Evolutionary conservation across 2,888 invertebrate species (phyloP).

Genomic region (Julus scandinavius): DNA sequence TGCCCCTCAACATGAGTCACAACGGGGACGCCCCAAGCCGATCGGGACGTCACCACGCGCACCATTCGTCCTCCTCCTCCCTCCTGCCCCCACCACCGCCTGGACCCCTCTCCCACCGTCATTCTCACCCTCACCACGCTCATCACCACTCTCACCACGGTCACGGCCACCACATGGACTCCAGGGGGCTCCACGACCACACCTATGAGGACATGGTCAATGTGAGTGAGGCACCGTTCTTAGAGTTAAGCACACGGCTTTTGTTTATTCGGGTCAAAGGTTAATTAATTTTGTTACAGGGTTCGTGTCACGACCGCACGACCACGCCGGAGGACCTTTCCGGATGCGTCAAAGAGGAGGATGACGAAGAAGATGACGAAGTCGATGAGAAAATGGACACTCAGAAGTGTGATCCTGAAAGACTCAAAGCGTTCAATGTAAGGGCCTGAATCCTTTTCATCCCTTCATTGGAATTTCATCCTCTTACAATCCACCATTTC

Average conservation of each 20-base stretch:
- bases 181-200: constrained; percentile 55
- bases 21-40: not conserved
- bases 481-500: no score
- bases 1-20: constrained; percentile 36
- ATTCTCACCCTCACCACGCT: constrained; percentile 44
- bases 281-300: constrained; percentile 10
- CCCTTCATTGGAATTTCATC: no score
- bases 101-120: not conserved
- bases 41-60: not conserved
- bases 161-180: constrained; percentile 47
- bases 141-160: not conserved
- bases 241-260: not conserved
- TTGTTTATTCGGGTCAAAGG: not conserved
- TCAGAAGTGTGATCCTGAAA: constrained; percentile 89
- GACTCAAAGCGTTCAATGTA: constrained; percentile 95
- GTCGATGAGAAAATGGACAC: constrained; percentile 91
- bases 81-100: not conserved
- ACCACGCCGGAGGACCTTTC: constrained; percentile 63
- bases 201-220: constrained; percentile 55
- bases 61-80: constrained; percentile 20
- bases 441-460: constrained; percentile 69
- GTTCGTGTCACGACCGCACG: constrained; percentile 52
- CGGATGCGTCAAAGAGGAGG: constrained; percentile 83
- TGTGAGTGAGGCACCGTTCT: constrained; percentile 13
- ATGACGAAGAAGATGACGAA: constrained; percentile 89